Evolutionary conservation across 2,888 invertebrate genomes (phyloP), one percentile per base, ranked within the genome.

Genomic region (Hirtodrosophila trivittata): DNA sequence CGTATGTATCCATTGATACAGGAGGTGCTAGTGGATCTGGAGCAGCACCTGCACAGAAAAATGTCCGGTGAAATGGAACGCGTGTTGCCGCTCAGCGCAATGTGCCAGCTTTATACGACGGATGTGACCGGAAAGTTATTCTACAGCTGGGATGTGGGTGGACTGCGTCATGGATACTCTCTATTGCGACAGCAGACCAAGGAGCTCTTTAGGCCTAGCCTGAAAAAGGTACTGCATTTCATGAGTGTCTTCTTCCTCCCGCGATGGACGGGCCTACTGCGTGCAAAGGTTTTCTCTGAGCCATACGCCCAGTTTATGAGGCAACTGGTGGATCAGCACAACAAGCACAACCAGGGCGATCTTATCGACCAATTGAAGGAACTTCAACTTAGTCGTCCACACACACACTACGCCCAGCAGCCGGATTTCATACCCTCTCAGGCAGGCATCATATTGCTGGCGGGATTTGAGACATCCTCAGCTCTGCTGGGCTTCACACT

Each of bases 331-430:
- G 9, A 41, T 0, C 49, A 43, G 5, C 63, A 52, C 0, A 4
- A 46, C 4, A 38, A 46, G 6, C 7, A 4, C 0, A 26, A 35
- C 8, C 49, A 62, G 4, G 87, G 88, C 10, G 92, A 92, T 77
- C 89, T 92, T 1, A 87, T 93, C 5, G 91, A 91, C 51, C 72
- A 91, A 10, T 70, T 92, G 12, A 67, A 91, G 39, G 87, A 90
- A 14, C 60, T 92, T 7, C 90, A 86, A 42, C 5, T 66, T 70
- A 41, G 13, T 1, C 57, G 45, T 4, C 42, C 80, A 0, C 7
- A 12, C 1, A n/a, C 12, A 6, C 82, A 81, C 35, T 81, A 77
- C 33, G 57, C 50, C 0, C 77, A 85, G 9, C 81, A 88, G 41
- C 47, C 78, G 1, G 89, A 89, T 43, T 83, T 87, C 28, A 75